These are phyloP conservation scores for Portevinia maculata DNA, from an alignment of 2,888 invertebrate genomes.

Conservation along the genomic window DNA sequence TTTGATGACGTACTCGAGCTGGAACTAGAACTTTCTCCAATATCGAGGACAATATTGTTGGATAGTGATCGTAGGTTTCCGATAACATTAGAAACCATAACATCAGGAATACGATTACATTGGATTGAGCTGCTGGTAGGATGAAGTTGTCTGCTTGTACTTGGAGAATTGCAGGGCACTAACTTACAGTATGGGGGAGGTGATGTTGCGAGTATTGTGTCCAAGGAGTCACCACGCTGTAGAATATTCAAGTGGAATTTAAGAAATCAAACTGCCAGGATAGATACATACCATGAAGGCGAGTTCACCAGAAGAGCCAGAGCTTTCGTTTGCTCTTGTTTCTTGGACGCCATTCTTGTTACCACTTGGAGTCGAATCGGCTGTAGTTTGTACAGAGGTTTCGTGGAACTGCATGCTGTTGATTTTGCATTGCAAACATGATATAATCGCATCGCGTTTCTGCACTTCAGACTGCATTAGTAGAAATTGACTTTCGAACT, in stretches of 20 bases:
- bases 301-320: constrained; percentile 81
- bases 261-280: background rate
- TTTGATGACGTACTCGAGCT: constrained; percentile 81
- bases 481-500: constrained; percentile 89
- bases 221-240: constrained; percentile 87
- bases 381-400: constrained; percentile 36
- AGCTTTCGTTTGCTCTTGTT: constrained; percentile 78
- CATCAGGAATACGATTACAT: constrained; percentile 66
- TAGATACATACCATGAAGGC: constrained; percentile 82
- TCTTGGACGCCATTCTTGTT: constrained; percentile 55
- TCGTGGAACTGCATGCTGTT: constrained; percentile 84
- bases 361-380: background rate
- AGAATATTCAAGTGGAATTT: no score
- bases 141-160: constrained; percentile 74
- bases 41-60: constrained; percentile 81
- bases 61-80: constrained; percentile 83
- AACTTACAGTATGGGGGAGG: constrained; percentile 82
- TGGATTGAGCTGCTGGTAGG: constrained; percentile 25
- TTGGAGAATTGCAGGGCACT: constrained; percentile 78
- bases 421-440: constrained; percentile 89
- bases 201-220: constrained; percentile 87
- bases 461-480: constrained; percentile 91
- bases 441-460: constrained; percentile 91
- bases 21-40: constrained; percentile 80
- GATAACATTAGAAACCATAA: constrained; percentile 79